Conservation (phyloP, 2,113 vertebrate species). For the Vombatus ursinus region DNA sequence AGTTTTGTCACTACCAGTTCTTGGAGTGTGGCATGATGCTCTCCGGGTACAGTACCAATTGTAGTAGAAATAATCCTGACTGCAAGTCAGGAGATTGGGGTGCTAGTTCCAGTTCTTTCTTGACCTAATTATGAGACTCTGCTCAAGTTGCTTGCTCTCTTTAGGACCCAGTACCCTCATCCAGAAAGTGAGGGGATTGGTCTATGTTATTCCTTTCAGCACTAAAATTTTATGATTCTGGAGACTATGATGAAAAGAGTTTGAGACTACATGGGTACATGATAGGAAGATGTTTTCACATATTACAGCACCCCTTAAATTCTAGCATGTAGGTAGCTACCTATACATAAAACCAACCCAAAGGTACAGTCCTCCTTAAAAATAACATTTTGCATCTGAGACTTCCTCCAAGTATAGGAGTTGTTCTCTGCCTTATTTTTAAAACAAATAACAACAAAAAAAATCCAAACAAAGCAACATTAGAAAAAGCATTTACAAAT, state of each 20-base stretch:
- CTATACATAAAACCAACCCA: slow-evolving; percentile 36
- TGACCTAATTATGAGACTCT: neutral
- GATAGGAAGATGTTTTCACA: neutral
- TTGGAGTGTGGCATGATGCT: neutral
- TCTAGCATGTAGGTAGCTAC: slow-evolving; percentile 21
- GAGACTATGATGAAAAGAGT: slow-evolving; percentile 48
- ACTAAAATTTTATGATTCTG: neutral
- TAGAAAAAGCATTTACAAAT: slow-evolving; percentile 52
- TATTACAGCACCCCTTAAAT: slow-evolving; percentile 14
- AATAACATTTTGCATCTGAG: slow-evolving; percentile 53
- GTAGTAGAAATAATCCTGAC: neutral
- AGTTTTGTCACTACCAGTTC: neutral
- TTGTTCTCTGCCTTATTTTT: slow-evolving; percentile 28
- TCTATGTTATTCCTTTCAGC: slow-evolving; percentile 28
- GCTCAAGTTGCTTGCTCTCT: neutral
- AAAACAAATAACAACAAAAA: neutral
- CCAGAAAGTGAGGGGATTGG: slow-evolving; percentile 7
- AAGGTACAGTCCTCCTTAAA: slow-evolving; percentile 54
- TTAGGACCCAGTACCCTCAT: neutral
- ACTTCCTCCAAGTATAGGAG: slow-evolving; percentile 30
- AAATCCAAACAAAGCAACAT: slow-evolving; percentile 17
- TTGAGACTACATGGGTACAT: slow-evolving; percentile 11
- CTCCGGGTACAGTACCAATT: neutral
- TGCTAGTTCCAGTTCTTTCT: neutral
- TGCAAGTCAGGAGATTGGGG: neutral